Base-by-base conservation (phyloP, 2,888 invertebrate species). In the Argyresthia goedartella region DNA sequence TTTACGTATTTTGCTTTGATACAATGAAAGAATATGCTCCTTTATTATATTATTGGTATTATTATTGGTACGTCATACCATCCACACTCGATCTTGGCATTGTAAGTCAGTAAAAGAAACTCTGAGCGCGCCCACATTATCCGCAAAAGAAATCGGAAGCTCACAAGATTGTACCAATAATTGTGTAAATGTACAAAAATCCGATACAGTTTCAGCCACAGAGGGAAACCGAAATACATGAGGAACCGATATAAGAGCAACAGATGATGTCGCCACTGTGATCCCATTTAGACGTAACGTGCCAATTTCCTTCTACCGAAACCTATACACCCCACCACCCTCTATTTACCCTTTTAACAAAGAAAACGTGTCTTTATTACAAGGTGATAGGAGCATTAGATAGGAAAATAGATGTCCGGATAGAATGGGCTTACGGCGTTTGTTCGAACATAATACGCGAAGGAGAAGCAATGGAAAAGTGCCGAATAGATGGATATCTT, bases 211-310 rank as follows among this genome's bases (percentile, higher is more conserved):
- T 25, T 25, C 25, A 25, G 25, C 25, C 6, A 25, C 25, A 25
- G 25, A 25, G 25, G 25, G 25, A 25, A 25, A 25, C 25, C 9
- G 14, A 4, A 14, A 44, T 14, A 50, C 51, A 57, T 52, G 53
- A 25, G 25, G 25, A 62, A 67, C 64, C 63, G 66, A 72, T 65
- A 56, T 54, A 58, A 53, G 57, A 67, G 73, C 76, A 76, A 76
- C 76, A 74, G 71, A 71, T 74, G 70, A 65, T 54, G 52, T 54
- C 60, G 60, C 59, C 64, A 61, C 44, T 60, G 60, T 65, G 70
- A 70, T 67, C 71, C 69, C 65, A 69, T 70, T 61, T 67, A 72
- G 69, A 69, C 66, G 63, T 70, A 68, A 70, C 64, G 65, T 56
- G 64, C 63, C 73, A 75, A 76, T 74, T 70, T 75, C 73, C 73